Conservation (phyloP, 2,888 invertebrate genomes). For the Orchesella flavescens region DNA sequence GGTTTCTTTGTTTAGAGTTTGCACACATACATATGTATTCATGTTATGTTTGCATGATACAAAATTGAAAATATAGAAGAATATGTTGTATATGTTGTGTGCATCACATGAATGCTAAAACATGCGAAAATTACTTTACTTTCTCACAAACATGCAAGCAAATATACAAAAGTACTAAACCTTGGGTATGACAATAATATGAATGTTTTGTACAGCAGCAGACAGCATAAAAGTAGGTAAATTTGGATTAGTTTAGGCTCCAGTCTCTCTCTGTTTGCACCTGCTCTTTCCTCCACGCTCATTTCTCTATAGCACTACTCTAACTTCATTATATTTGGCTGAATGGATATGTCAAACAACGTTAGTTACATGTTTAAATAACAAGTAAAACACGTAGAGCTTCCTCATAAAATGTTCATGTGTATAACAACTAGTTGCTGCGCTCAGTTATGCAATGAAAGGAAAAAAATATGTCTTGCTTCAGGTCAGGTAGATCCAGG, state of each 20-base stretch:
- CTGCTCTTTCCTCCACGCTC: not conserved
- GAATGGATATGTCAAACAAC: not conserved
- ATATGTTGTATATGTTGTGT: no score
- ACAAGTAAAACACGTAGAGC: not conserved
- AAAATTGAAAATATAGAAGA: no score
- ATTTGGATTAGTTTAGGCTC: no score
- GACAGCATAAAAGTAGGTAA: no score
- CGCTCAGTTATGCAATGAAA: no score
- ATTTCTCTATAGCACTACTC: not conserved
- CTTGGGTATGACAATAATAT: no score
- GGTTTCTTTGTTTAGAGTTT: conserved; percentile 4
- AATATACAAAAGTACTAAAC: no score
- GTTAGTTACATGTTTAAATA: not conserved
- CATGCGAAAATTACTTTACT: no score
- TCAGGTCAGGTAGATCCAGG: not conserved
- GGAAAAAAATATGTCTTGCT: not conserved
- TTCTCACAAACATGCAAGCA: no score
- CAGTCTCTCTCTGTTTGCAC: not conserved
- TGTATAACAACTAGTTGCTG: not conserved
- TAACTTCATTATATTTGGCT: not conserved
- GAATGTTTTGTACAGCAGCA: no score
- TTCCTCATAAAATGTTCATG: not conserved
- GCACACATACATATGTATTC: not conserved
- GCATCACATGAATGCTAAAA: no score
- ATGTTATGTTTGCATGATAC: not conserved